These are phyloP conservation scores for Limnothrissa miodon DNA, from an alignment of 2,113 vertebrate genomes.

Conservation along the genomic window DNA sequence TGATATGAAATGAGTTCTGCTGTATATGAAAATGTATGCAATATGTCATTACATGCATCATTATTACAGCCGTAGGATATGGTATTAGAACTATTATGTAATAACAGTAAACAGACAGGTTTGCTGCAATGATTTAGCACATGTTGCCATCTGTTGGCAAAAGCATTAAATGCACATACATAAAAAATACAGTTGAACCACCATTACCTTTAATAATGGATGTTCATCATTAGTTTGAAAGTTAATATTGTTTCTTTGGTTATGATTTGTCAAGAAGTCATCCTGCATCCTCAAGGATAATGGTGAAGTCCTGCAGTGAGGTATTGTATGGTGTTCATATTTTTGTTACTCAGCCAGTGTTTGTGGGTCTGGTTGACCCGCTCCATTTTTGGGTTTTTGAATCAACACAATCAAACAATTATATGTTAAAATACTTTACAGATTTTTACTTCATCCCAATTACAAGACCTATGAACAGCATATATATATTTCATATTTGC, in stretches of 20 bases:
- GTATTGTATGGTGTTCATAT: neutral
- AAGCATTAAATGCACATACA: neutral
- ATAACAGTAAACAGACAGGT: neutral
- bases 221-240: neutral
- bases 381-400: too few species aligned
- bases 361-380: too few species aligned
- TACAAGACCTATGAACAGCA: too few species aligned
- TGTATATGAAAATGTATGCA: neutral
- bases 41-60: neutral
- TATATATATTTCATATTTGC: too few species aligned
- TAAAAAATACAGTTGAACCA: neutral
- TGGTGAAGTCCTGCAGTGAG: too few species aligned
- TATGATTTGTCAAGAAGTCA: neutral
- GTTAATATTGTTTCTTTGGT: neutral
- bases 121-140: neutral
- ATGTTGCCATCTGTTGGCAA: conserved; percentile 29
- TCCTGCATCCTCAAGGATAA: too few species aligned
- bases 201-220: neutral
- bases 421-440: too few species aligned
- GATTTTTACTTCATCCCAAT: too few species aligned
- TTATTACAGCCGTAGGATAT: neutral
- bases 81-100: neutral
- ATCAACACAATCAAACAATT: too few species aligned
- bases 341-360: neutral
- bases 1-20: neutral